phyloP scores from a whole-genome alignment of 2,888 invertebrate genomes.

The Limnephilus lunatus region DNA sequence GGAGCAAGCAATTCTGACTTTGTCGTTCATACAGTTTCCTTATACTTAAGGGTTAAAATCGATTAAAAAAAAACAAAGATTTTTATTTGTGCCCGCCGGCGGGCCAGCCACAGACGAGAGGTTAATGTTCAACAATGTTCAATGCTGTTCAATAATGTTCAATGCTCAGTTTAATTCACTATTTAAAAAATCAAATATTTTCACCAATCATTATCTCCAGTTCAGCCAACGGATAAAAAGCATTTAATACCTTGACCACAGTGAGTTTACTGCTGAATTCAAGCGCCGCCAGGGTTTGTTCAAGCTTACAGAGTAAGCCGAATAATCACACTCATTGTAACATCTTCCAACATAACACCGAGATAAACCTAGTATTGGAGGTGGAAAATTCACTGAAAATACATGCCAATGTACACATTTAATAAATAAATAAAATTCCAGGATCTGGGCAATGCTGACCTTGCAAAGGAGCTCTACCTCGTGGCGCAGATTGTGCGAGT shows the following conservation, averaged over 20 bases:
- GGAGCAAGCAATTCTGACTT: too few species aligned
- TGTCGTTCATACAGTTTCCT: too few species aligned
- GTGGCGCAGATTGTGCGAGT: constrained; percentile 94
- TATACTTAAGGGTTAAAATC: too few species aligned
- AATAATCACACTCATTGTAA: background rate
- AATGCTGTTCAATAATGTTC: too few species aligned
- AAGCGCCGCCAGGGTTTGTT: background rate
- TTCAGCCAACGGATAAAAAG: background rate
- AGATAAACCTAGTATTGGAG: background rate
- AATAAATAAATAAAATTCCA: constrained; percentile 69
- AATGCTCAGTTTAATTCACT: too few species aligned
- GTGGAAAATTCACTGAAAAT: background rate
- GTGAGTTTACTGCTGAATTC: background rate
- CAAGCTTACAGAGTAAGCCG: background rate
- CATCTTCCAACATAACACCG: background rate
- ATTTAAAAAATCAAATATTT: background rate
- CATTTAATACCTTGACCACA: background rate
- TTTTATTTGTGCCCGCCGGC: too few species aligned
- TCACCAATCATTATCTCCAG: background rate
- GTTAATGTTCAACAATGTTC: too few species aligned
- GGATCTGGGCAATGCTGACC: constrained; percentile 91
- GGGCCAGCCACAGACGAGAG: too few species aligned
- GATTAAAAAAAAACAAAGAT: too few species aligned
- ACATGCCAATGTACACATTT: background rate
- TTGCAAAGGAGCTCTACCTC: constrained; percentile 90